These are phyloP conservation scores for Hirundichthys speculiger DNA, from an alignment of 2,113 vertebrate species.

Conservation along the genomic window DNA sequence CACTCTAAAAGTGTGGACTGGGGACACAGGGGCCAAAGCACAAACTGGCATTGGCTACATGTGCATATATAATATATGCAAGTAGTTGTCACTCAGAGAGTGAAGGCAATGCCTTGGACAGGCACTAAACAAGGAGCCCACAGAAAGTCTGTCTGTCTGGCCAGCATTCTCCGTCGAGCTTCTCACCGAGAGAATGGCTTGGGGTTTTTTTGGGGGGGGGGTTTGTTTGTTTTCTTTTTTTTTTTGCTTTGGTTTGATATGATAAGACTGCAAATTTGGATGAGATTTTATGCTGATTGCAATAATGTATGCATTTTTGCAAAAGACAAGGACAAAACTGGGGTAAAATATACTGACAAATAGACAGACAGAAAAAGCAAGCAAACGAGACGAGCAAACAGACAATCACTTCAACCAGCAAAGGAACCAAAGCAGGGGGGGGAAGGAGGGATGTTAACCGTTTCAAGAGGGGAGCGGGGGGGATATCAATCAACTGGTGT, in stretches of 20 bases:
- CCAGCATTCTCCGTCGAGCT: constrained; percentile 65
- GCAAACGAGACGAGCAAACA: constrained; percentile 70
- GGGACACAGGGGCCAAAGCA: constrained; percentile 76
- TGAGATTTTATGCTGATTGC: constrained; percentile 69
- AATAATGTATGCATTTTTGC: constrained; percentile 65
- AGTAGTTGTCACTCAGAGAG: constrained; percentile 77
- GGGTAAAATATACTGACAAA: constrained; percentile 71
- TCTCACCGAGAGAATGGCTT: constrained; percentile 47
- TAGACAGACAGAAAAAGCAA: constrained; percentile 77
- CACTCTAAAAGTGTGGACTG: constrained; percentile 78
- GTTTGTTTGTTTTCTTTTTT: too few relatives aligned
- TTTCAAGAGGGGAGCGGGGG: constrained; percentile 29
- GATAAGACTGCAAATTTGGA: constrained; percentile 57
- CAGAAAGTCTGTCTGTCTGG: constrained; percentile 76
- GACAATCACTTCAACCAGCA: constrained; percentile 68
- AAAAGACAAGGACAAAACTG: constrained; percentile 73
- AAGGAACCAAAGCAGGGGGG: constrained; percentile 60
- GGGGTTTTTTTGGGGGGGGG: constrained; percentile 5
- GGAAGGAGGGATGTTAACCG: constrained; percentile 63
- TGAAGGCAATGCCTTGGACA: constrained; percentile 74
- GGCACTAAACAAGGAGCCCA: constrained; percentile 69
- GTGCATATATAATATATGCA: constrained; percentile 79
- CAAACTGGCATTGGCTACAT: constrained; percentile 78
- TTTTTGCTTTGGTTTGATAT: too few relatives aligned
- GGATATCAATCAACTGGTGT: constrained; percentile 62